phyloP scores from a whole-genome alignment of 1,140 invertebrate species.

The Hirudo medicinalis region DNA sequence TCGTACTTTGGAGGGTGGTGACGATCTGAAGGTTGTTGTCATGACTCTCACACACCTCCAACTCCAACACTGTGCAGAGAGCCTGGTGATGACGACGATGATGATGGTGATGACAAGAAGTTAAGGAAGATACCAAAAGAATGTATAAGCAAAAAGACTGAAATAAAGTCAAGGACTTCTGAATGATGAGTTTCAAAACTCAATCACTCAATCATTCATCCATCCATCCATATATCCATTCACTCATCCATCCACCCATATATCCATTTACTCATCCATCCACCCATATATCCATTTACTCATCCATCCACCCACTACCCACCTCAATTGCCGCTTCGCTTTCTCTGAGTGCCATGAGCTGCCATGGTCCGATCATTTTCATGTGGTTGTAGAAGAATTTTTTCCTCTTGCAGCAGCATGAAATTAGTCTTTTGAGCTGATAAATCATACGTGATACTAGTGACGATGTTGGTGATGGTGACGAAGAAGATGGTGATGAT shows the following conservation, averaged over 20 bases:
- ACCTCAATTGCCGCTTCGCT: conserved; percentile 47
- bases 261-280: too few species aligned
- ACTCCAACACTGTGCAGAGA: conserved; percentile 67
- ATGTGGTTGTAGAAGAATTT: conserved; percentile 57
- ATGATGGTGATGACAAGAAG: not conserved
- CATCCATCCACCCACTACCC: not conserved
- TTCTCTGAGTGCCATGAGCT: conserved; percentile 59
- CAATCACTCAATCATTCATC: too few species aligned
- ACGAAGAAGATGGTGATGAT: not conserved
- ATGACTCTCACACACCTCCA: conserved; percentile 53
- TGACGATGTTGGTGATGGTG: not conserved
- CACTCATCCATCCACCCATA: too few species aligned
- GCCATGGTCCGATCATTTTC: conserved; percentile 57
- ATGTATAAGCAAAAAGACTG: too few species aligned
- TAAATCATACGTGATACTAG: conserved; percentile 18
- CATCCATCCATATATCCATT: too few species aligned
- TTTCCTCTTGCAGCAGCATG: conserved; percentile 65
- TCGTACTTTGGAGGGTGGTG: conserved; percentile 63
- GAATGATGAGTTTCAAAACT: too few species aligned
- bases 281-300: too few species aligned
- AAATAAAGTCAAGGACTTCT: too few species aligned
- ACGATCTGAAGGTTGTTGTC: conserved; percentile 60
- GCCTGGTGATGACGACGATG: conserved; percentile 47
- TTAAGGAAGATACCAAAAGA: not conserved
- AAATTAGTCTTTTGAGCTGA: conserved; percentile 56